Evolutionary conservation across 2,113 vertebrate genomes (phyloP).

Genomic region (Laticauda laticaudata): DNA sequence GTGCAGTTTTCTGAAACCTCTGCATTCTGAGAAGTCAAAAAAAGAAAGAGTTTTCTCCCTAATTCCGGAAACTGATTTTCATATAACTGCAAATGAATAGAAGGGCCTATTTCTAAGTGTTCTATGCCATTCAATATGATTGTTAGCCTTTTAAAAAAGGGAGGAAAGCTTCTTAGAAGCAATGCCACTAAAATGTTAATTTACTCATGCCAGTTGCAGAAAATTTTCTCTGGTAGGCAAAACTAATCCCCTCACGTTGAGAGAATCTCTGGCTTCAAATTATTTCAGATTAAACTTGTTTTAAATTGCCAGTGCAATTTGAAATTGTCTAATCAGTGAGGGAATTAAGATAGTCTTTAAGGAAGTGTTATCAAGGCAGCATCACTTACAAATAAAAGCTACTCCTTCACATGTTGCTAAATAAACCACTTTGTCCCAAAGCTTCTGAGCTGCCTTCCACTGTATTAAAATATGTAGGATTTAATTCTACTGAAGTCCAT

Average conservation of each 20-base stretch:
- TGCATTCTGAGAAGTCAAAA: background rate
- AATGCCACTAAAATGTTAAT: background rate
- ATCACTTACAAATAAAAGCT: background rate
- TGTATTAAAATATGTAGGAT: background rate
- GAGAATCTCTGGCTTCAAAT: constrained; percentile 12
- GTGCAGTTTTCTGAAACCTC: background rate
- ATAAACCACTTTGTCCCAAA: background rate
- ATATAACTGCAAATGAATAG: background rate
- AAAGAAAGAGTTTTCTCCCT: background rate
- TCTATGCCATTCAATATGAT: background rate
- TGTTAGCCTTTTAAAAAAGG: background rate
- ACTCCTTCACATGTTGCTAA: background rate
- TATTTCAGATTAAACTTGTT: constrained; percentile 27
- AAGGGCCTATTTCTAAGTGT: background rate
- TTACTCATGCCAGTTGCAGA: background rate
- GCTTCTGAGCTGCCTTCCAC: background rate
- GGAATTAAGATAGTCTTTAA: background rate
- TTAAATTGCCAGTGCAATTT: background rate
- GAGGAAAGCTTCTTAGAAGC: background rate
- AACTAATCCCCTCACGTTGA: constrained; percentile 7
- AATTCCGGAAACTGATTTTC: background rate
- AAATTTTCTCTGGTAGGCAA: background rate
- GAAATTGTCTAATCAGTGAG: background rate
- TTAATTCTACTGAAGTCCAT: background rate
- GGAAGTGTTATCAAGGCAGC: background rate